phyloP scores from a whole-genome alignment of 2,113 vertebrate species.

The Chlamydotis undulata region DNA sequence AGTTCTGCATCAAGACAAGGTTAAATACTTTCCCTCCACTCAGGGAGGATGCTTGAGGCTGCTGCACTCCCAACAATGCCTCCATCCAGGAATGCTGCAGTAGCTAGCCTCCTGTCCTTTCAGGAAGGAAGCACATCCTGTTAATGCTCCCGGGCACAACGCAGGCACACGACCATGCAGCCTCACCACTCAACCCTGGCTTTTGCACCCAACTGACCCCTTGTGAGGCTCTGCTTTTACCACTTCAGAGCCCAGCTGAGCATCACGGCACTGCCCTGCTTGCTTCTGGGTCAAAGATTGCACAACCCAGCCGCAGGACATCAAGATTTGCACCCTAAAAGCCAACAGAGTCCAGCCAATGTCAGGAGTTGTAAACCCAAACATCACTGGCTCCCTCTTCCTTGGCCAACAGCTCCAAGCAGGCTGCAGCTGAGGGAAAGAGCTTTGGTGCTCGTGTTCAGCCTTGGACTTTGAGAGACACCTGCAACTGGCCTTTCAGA shows the following conservation, averaged over 20 bases:
- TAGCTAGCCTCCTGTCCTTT: background rate
- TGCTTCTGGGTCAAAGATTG: background rate
- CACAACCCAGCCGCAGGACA: background rate
- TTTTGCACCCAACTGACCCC: fast-evolving
- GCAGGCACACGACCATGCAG: fast-evolving
- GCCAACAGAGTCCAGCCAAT: background rate
- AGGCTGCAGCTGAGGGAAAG: background rate
- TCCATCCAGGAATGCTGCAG: background rate
- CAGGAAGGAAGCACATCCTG: background rate
- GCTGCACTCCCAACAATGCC: background rate
- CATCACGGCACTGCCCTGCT: background rate
- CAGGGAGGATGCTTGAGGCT: background rate
- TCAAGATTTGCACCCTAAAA: background rate
- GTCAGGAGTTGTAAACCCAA: background rate
- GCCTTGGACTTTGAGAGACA: background rate
- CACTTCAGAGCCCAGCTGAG: background rate
- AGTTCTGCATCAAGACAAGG: background rate
- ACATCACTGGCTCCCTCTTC: background rate
- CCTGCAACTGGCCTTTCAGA: background rate
- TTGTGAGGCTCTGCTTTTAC: background rate
- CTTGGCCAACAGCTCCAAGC: background rate
- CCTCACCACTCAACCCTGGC: background rate
- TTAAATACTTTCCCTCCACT: background rate
- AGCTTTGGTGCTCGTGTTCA: background rate
- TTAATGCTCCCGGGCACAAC: background rate